phyloP scores from a whole-genome alignment of 2,888 invertebrate species.

The Dynastes grantii region DNA sequence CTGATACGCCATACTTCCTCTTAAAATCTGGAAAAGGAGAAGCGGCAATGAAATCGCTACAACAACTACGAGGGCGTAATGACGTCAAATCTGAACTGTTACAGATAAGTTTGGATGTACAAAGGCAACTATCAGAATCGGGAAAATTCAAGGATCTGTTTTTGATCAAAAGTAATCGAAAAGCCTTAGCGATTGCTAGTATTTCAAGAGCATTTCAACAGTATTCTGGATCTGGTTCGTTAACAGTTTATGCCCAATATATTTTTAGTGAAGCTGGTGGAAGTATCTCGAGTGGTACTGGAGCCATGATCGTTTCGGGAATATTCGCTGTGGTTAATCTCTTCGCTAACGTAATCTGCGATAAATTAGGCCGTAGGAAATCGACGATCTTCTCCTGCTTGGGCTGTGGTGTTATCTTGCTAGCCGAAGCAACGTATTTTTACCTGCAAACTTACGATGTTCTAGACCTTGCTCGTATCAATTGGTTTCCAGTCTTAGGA shows the following conservation, averaged over 20 bases:
- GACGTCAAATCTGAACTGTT: constrained; percentile 62
- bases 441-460: constrained; percentile 56
- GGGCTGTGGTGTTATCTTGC: constrained; percentile 57
- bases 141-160: constrained; percentile 62
- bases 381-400: constrained; percentile 58
- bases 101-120: constrained; percentile 59
- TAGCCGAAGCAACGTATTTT: constrained; percentile 60
- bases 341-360: constrained; percentile 55
- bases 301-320: constrained; percentile 61
- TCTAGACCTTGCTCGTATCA: constrained; percentile 56
- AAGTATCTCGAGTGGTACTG: constrained; percentile 58
- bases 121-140: constrained; percentile 63
- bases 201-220: constrained; percentile 62
- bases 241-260: constrained; percentile 61
- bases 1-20: constrained; percentile 65
- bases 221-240: constrained; percentile 61
- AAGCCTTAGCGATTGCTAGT: constrained; percentile 60
- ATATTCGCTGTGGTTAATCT: constrained; percentile 52
- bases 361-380: constrained; percentile 56
- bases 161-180: constrained; percentile 61
- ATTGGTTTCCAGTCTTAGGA: constrained; percentile 64
- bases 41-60: constrained; percentile 60
- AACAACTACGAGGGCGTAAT: constrained; percentile 58
- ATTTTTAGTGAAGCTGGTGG: constrained; percentile 66
- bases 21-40: constrained; percentile 59